Evolutionary conservation across 1,140 invertebrate genomes (phyloP), one percentile per base, ranked within the genome.

Genomic region (Drosophila funebris): DNA sequence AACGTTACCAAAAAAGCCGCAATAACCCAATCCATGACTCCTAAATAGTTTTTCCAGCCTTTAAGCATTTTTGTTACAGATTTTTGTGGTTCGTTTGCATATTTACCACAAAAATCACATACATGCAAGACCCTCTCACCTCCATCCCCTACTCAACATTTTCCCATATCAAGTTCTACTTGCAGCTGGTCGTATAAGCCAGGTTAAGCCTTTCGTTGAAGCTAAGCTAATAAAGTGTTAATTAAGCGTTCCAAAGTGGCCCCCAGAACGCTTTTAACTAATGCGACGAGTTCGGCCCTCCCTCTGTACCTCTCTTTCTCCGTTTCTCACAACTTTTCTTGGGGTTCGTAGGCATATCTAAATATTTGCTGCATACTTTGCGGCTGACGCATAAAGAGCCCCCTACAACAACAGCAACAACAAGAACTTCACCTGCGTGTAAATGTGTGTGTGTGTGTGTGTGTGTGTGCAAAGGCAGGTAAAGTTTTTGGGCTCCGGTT

Each of bases 341-440:
- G 31, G 53, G 31, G 37, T n/a, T 53, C 33, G 52, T 76, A 78
- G 76, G 76, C 73, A 76, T 76, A 66, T 78, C 73, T 78, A 78
- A 78, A 78, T 78, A 78, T 78, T 78, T 75, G 75, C 72, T 78
- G 75, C 75, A 78, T 78, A 78, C 72, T 75, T 78, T 78, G 76
- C 36, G 76, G 76, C 73, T 78, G 76, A 78, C 76, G 73, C 76
- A 78, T 75, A 71, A 72, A 39, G 50, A 41, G 29, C 31, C 43
- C 31, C 8, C 39, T 36, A 36, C 33, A 50, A 9, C 14, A 14
- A 14, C 53, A 56, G 11, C 33, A 6, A 20, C 36, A 39, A 24
- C 9, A 5, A 37, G 20, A 14, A 57, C 69, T 43, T 27, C 41
- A 71, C 60, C 67, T 69, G 31, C 9, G 31, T 20, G 44, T 58